phyloP scores from a whole-genome alignment of 1,140 invertebrate genomes.

The Aphaenogaster rudis region DNA sequence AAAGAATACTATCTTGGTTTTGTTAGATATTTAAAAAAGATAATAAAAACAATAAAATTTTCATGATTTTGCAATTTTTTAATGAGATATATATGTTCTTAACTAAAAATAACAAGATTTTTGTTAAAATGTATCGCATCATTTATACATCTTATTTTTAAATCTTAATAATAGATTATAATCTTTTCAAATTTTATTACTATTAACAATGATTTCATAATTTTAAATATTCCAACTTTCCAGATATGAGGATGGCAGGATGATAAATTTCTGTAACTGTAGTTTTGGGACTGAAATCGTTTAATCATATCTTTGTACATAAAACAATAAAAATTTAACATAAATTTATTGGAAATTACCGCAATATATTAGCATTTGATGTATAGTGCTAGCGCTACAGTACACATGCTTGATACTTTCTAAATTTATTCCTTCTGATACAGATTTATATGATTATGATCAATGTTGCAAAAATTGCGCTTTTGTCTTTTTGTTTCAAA shows the following conservation, averaged over 20 bases:
- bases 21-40: too few species aligned
- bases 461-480: slow-evolving; percentile 79
- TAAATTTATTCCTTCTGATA: slow-evolving; percentile 81
- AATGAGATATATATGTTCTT: too few species aligned
- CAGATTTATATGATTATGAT: slow-evolving; percentile 78
- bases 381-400: slow-evolving; percentile 83
- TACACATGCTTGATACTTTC: slow-evolving; percentile 83
- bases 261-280: slow-evolving; percentile 15
- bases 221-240: not conserved
- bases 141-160: not conserved
- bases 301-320: slow-evolving; percentile 86
- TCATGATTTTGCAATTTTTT: too few species aligned
- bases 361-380: slow-evolving; percentile 85
- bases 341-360: slow-evolving; percentile 85
- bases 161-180: not conserved
- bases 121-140: too few species aligned
- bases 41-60: too few species aligned
- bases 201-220: not conserved
- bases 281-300: slow-evolving; percentile 82
- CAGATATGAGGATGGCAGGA: not conserved
- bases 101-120: too few species aligned
- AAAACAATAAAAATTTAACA: slow-evolving; percentile 85
- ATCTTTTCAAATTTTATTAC: not conserved
- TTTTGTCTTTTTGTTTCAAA: not conserved
- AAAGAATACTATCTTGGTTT: too few species aligned